phyloP scores from a whole-genome alignment of 1,140 invertebrate species.

The Macrobrachium rosenbergii region DNA sequence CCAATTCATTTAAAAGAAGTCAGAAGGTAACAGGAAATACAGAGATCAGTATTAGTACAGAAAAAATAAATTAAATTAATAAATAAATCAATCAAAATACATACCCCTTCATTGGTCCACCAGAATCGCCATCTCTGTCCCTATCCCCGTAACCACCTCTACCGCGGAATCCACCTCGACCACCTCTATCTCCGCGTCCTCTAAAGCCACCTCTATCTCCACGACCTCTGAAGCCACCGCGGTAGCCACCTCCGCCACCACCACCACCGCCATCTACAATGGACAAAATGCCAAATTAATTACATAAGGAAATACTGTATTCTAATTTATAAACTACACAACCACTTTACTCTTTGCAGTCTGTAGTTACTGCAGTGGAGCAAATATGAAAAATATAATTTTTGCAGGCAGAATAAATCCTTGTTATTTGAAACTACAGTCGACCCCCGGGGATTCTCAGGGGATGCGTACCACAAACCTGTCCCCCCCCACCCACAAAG shows the following conservation, averaged over 20 bases:
- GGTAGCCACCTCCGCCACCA: slow-evolving; percentile 70
- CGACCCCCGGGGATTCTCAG: no score
- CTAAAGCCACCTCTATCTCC: slow-evolving; percentile 69
- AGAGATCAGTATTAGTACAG: no score
- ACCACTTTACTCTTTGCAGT: no score
- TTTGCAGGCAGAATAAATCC: no score
- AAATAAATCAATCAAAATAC: no score
- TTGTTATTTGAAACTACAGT: no score
- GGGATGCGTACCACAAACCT: no score
- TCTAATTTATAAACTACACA: background rate
- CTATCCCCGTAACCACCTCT: slow-evolving; percentile 53
- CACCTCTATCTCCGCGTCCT: slow-evolving; percentile 66
- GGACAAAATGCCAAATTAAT: slow-evolving; percentile 1
- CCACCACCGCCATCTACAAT: slow-evolving; percentile 67
- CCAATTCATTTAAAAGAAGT: no score
- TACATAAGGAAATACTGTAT: background rate
- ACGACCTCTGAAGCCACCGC: slow-evolving; percentile 70
- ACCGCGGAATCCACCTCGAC: slow-evolving; percentile 66
- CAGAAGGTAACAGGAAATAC: background rate
- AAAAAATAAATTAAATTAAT: no score
- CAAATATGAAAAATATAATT: no score
- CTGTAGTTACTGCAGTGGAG: no score
- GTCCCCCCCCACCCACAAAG: no score
- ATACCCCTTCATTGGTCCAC: slow-evolving; percentile 64
- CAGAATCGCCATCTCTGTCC: slow-evolving; percentile 58